Conservation (phyloP, 2,888 invertebrate species). For the Phaedon cochleariae region DNA sequence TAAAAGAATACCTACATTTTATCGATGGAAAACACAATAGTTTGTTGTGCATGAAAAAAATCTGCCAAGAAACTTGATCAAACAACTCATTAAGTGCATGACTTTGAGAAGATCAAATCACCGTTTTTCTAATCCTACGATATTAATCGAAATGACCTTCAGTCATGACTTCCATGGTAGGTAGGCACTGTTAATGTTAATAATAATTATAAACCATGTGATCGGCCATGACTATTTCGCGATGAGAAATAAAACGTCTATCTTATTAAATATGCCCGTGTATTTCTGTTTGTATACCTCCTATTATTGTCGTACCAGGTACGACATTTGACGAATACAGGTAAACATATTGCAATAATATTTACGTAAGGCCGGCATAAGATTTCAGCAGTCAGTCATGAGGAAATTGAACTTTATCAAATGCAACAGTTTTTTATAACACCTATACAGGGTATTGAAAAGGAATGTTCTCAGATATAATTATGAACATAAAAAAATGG, state of each 20-base stretch:
- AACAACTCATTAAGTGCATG: too few species aligned
- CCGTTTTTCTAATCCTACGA: too few species aligned
- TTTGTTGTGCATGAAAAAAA: too few species aligned
- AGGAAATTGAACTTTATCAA: background rate
- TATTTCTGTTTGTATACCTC: background rate
- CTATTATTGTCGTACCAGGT: conserved; percentile 1
- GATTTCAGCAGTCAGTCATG: background rate
- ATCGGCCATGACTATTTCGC: background rate
- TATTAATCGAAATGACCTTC: background rate
- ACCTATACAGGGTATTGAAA: too few species aligned
- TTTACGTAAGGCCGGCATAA: background rate
- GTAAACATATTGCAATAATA: background rate
- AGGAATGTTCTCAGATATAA: too few species aligned
- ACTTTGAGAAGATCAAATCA: too few species aligned
- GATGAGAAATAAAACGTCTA: background rate
- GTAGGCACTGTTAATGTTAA: background rate
- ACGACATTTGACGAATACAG: background rate
- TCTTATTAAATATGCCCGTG: background rate
- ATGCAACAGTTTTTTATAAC: too few species aligned
- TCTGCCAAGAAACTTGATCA: too few species aligned
- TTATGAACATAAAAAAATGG: too few species aligned
- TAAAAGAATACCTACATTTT: too few species aligned
- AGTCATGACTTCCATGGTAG: background rate
- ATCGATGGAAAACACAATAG: too few species aligned
- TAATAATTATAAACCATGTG: too few species aligned